Conservation (phyloP, 2,113 vertebrate species). For the Sigmodon hispidus region DNA sequence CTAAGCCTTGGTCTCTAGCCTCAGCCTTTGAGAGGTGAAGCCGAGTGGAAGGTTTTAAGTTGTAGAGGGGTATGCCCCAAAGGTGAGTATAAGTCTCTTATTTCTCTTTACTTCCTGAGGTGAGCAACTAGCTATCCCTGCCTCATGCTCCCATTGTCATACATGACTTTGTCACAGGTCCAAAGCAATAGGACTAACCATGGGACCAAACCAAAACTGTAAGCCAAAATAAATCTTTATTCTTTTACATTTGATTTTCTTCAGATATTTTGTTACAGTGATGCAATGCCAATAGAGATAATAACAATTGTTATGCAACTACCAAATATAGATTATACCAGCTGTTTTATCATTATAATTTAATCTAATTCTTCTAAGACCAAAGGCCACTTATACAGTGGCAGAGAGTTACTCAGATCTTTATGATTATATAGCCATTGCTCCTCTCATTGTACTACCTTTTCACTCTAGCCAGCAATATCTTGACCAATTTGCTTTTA, state of each 20-base stretch:
- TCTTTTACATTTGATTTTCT: background rate
- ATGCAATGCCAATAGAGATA: background rate
- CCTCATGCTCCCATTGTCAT: background rate
- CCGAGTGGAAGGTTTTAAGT: background rate
- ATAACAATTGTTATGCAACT: background rate
- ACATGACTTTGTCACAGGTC: too few relatives aligned
- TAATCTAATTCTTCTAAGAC: background rate
- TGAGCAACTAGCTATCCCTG: background rate
- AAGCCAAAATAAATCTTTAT: background rate
- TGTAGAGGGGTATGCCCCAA: background rate
- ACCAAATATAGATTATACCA: background rate
- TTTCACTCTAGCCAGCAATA: background rate
- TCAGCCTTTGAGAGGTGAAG: background rate
- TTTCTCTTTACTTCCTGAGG: background rate
- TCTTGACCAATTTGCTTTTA: slow-evolving; percentile 7
- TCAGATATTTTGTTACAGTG: background rate
- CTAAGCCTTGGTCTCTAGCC: background rate
- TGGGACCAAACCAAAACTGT: background rate
- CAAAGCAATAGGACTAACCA: background rate
- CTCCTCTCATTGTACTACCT: background rate
- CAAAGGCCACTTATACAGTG: background rate
- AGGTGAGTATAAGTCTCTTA: background rate
- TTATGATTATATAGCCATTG: background rate
- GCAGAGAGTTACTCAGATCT: background rate
- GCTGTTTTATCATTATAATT: background rate